Percentiles rank a stretch among this genome's conserved stretches.
Conservation (phyloP, 1,140 invertebrate species). For the Probaryconus sp. region DNA sequence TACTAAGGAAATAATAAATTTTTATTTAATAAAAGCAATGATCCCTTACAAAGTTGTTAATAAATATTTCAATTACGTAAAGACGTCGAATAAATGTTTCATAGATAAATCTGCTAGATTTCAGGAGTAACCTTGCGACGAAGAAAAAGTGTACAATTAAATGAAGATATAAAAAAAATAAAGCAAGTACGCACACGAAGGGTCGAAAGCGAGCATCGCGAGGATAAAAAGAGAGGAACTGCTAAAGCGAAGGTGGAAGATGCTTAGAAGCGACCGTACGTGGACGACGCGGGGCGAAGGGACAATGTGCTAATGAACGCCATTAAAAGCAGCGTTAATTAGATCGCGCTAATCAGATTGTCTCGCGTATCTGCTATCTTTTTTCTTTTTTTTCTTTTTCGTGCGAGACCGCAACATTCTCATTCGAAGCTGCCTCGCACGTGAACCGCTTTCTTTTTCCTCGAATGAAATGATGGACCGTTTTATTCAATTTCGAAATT, state of each 20-base stretch:
- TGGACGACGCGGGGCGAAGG: conserved; percentile 62
- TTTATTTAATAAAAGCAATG: too few species aligned
- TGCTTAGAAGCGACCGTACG: conserved; percentile 56
- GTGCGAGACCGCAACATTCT: conserved; percentile 67
- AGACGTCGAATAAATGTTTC: too few species aligned
- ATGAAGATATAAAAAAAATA: conserved; percentile 32
- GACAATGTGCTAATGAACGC: conserved; percentile 78
- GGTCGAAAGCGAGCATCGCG: conserved; percentile 26
- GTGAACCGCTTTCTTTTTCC: conserved; percentile 51
- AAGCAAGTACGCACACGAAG: conserved; percentile 37
- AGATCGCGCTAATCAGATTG: conserved; percentile 78
- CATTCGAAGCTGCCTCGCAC: conserved; percentile 67
- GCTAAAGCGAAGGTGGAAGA: conserved; percentile 36
- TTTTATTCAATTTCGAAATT: conserved; percentile 8
- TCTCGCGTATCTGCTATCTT: conserved; percentile 70
- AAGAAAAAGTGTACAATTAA: conserved; percentile 55
- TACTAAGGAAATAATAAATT: too few species aligned
- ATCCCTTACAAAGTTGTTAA: too few species aligned
- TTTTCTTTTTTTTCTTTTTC: conserved; percentile 58
- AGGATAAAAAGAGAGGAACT: conserved; percentile 28
- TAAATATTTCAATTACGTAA: too few species aligned
- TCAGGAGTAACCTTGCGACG: too few species aligned
- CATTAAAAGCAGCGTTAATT: conserved; percentile 79
- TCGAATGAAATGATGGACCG: conserved; percentile 48
- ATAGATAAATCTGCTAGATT: too few species aligned